Evolutionary conservation across 30 jellyfish, hydroid and myxozoan genomes (phyloP).

Genomic region (Pelagia noctiluca): DNA sequence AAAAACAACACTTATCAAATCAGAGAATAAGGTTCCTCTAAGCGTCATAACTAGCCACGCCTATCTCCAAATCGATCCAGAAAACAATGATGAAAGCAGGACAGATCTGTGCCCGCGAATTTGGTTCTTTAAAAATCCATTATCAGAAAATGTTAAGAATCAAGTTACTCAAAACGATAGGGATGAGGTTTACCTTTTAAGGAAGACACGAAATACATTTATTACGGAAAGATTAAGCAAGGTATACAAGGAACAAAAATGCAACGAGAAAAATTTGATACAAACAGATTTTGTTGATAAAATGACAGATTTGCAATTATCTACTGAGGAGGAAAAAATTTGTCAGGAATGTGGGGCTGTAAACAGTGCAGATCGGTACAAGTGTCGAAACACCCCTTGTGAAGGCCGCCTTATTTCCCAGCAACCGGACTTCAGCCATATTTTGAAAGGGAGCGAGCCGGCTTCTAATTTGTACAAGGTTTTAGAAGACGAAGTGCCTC

Average conservation of each 20-base stretch:
- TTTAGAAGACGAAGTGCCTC: background rate
- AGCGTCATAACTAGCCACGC: slow-evolving; percentile 60
- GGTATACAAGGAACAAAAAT: background rate
- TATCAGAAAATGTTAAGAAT: background rate
- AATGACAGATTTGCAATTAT: background rate
- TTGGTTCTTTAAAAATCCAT: slow-evolving; percentile 26
- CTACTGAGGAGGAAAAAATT: background rate
- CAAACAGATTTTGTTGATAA: slow-evolving; percentile 16
- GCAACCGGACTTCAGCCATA: background rate
- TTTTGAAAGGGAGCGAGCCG: background rate
- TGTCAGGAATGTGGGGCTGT: slow-evolving; percentile 46
- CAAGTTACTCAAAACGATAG: background rate
- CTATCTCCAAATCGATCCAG: background rate
- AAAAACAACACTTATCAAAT: slow-evolving; percentile 22
- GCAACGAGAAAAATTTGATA: background rate
- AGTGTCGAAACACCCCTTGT: slow-evolving; percentile 12
- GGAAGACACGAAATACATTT: slow-evolving; percentile 20
- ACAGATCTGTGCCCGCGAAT: background rate
- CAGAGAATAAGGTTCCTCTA: slow-evolving; percentile 44
- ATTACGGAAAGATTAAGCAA: slow-evolving; percentile 6
- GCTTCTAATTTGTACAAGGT: background rate
- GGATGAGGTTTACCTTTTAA: background rate
- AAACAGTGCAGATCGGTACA: background rate
- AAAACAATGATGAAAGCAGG: background rate
- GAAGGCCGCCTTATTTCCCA: background rate